A percentile compares a stretch with the other conserved stretches of the same genome.
phyloP scores from a whole-genome alignment of 2,797 vertebrate genomes.

The Epinephelus malabaricus region DNA sequence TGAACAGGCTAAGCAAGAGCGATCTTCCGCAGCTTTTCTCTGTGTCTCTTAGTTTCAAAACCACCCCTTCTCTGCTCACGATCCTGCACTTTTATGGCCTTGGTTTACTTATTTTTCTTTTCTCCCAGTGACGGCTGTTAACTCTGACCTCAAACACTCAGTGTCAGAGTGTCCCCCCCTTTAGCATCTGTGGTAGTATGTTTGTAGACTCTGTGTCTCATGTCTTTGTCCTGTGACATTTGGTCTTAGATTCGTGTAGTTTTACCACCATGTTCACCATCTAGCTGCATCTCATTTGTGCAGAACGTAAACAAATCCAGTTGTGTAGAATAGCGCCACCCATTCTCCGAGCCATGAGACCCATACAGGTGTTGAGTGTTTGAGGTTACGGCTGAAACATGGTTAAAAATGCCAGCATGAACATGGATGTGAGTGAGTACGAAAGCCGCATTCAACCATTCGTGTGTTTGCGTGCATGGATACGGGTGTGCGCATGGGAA shows the following conservation, averaged over 20 bases:
- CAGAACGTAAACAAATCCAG: slow-evolving; percentile 46
- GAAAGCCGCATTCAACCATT: slow-evolving; percentile 45
- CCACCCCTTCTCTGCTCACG: slow-evolving; percentile 55
- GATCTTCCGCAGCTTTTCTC: slow-evolving; percentile 76
- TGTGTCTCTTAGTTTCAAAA: slow-evolving; percentile 67
- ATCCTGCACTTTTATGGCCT: slow-evolving; percentile 60
- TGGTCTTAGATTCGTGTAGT: slow-evolving; percentile 60
- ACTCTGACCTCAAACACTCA: slow-evolving; percentile 83
- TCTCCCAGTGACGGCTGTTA: slow-evolving; percentile 56
- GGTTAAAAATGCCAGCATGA: slow-evolving; percentile 68
- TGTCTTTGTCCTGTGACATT: slow-evolving; percentile 70
- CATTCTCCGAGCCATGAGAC: slow-evolving; percentile 52
- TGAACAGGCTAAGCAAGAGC: slow-evolving; percentile 88
- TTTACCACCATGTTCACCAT: slow-evolving; percentile 41
- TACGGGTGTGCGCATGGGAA: slow-evolving; percentile 53
- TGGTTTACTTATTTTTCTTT: slow-evolving; percentile 49
- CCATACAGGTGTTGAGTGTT: slow-evolving; percentile 76
- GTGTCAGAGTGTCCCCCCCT: slow-evolving; percentile 56
- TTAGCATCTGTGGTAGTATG: slow-evolving; percentile 55
- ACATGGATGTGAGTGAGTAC: slow-evolving; percentile 48
- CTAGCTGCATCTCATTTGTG: slow-evolving; percentile 65
- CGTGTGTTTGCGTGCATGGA: slow-evolving; percentile 52
- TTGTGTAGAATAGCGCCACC: slow-evolving; percentile 56
- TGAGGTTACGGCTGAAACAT: slow-evolving; percentile 78
- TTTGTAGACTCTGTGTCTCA: slow-evolving; percentile 65